phyloP scores from a whole-genome alignment of 2,797 vertebrate genomes.

The Salarias fasciatus region DNA sequence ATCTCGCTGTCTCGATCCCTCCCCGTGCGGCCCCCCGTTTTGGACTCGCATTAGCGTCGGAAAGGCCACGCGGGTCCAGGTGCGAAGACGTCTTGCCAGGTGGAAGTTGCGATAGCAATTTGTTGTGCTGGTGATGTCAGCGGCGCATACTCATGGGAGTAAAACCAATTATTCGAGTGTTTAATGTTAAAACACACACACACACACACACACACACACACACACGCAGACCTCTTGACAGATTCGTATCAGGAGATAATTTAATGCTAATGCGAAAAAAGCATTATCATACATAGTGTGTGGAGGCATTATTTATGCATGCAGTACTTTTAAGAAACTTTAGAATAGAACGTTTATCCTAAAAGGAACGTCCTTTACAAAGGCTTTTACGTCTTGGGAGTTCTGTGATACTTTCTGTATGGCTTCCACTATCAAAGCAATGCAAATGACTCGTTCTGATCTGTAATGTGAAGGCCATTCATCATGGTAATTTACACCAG shows the following conservation, averaged over 20 bases:
- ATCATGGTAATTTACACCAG: constrained; percentile 21
- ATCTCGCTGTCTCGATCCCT: constrained; percentile 48
- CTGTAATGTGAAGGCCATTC: constrained; percentile 38
- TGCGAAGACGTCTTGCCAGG: constrained; percentile 61
- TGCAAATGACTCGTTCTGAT: constrained; percentile 49
- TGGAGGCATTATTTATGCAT: neutral
- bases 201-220: neutral
- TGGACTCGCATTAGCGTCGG: constrained; percentile 73
- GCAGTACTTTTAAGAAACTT: neutral
- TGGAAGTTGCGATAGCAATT: constrained; percentile 66
- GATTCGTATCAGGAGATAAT: neutral
- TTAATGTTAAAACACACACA: constrained; percentile 53
- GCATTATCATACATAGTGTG: neutral
- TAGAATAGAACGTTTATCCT: neutral
- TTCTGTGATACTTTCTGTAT: constrained; percentile 12
- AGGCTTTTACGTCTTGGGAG: constrained; percentile 29
- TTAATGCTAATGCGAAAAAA: neutral
- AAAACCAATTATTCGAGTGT: constrained; percentile 46
- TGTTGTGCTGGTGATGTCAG: constrained; percentile 63
- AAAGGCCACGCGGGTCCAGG: constrained; percentile 66
- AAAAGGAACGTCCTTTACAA: neutral
- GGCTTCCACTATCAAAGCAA: constrained; percentile 54
- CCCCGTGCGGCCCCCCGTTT: neutral
- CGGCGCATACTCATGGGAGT: constrained; percentile 25
- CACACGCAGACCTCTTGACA: neutral